These are phyloP conservation scores for Trachelipus rathkii DNA, from an alignment of 1,140 invertebrate species.

Conservation along the genomic window DNA sequence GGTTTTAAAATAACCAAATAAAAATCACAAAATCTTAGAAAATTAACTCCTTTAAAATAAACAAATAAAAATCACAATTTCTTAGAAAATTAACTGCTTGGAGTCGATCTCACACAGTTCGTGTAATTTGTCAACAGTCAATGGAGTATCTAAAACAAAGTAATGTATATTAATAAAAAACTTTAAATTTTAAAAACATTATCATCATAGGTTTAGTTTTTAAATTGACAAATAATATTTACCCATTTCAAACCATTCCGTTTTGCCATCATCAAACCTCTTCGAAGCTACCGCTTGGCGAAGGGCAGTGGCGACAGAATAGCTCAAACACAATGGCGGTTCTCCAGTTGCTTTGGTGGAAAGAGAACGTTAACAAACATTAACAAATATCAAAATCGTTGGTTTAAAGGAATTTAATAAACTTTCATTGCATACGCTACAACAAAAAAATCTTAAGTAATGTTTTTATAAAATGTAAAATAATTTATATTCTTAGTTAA, in stretches of 20 bases:
- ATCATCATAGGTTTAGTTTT: background rate
- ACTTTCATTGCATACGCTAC: no score
- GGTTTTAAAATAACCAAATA: background rate
- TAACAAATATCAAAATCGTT: background rate
- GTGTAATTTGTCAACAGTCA: constrained; percentile 28
- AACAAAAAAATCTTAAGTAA: no score
- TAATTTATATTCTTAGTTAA: no score
- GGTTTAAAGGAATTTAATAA: background rate
- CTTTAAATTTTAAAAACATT: background rate
- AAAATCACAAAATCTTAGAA: background rate
- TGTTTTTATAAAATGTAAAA: no score
- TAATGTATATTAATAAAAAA: background rate
- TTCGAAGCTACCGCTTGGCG: constrained; percentile 65
- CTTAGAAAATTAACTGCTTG: constrained; percentile 19
- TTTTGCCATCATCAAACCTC: constrained; percentile 56
- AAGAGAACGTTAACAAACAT: constrained; percentile 30
- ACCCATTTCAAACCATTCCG: constrained; percentile 49
- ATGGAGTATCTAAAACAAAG: constrained; percentile 22
- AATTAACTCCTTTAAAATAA: no score
- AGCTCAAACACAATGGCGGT: constrained; percentile 67
- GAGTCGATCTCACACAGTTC: constrained; percentile 27
- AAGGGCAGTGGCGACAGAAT: constrained; percentile 64
- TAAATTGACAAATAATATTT: no score
- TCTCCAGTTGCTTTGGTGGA: constrained; percentile 75
- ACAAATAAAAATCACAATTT: no score